Conservation (phyloP, 2,888 invertebrate genomes). For the Loripinus fragilis region DNA sequence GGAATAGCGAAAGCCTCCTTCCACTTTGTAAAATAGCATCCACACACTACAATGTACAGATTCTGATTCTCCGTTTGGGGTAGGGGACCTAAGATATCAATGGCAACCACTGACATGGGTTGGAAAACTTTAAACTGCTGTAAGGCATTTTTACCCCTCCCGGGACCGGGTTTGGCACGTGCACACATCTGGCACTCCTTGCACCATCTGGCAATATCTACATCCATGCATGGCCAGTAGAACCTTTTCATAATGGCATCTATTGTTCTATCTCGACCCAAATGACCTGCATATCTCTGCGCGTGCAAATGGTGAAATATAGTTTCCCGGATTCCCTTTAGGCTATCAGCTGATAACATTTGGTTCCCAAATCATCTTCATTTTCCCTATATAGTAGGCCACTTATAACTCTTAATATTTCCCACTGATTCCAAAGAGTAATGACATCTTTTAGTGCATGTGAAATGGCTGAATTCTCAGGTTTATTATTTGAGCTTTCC, state of each 20-base stretch:
- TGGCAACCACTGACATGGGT: neutral
- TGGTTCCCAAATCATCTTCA: neutral
- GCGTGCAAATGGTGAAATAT: constrained; percentile 5
- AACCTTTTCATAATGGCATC: neutral
- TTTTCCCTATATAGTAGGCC: neutral
- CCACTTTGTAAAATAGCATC: constrained; percentile 18
- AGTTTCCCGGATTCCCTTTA: neutral
- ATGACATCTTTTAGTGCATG: neutral
- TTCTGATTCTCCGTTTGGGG: neutral
- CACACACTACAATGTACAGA: neutral
- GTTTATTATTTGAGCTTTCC: neutral
- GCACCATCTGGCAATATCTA: constrained; percentile 11
- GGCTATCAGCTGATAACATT: neutral
- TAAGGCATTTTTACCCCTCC: neutral
- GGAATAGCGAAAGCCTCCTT: too few relatives aligned
- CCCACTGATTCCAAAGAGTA: neutral
- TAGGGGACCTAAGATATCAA: constrained; percentile 17
- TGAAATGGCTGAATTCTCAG: neutral
- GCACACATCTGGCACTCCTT: constrained; percentile 10
- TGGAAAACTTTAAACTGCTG: neutral
- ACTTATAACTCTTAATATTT: neutral
- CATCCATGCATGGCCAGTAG: constrained; percentile 1
- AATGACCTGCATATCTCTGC: neutral
- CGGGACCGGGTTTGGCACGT: neutral
- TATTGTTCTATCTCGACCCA: constrained; percentile 14